Conservation (phyloP, 2,888 invertebrate species). For the Apeira syringaria region DNA sequence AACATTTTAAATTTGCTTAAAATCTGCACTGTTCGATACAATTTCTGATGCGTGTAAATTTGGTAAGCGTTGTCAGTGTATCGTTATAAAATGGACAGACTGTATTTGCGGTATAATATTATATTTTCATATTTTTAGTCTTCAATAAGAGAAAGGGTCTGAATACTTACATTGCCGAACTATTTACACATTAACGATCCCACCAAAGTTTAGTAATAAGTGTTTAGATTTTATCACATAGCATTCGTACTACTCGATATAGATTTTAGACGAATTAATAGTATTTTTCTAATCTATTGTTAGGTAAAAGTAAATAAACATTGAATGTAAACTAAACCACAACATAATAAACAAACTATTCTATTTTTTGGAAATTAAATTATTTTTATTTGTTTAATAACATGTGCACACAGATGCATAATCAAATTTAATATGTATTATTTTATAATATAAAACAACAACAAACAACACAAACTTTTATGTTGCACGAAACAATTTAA, state of each 20-base stretch:
- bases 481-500: too few species aligned
- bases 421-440: too few species aligned
- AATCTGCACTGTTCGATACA: too few species aligned
- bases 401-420: too few species aligned
- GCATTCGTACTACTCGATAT: constrained; percentile 48
- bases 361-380: too few species aligned
- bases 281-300: constrained; percentile 49
- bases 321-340: neutral
- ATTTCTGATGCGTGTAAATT: too few species aligned
- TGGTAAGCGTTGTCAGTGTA: too few species aligned
- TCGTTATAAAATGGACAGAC: neutral
- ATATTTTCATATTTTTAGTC: constrained; percentile 19
- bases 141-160: constrained; percentile 33
- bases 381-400: too few species aligned
- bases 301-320: constrained; percentile 22
- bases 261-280: constrained; percentile 45
- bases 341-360: too few species aligned
- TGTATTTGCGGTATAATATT: neutral
- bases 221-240: constrained; percentile 62
- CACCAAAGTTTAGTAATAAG: constrained; percentile 81
- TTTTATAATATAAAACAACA: too few species aligned
- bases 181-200: constrained; percentile 73
- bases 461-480: too few species aligned
- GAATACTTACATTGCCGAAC: constrained; percentile 59
- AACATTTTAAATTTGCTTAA: too few species aligned